Conservation (phyloP, 2,797 vertebrate species). For the Ctenosaura bakeri region DNA sequence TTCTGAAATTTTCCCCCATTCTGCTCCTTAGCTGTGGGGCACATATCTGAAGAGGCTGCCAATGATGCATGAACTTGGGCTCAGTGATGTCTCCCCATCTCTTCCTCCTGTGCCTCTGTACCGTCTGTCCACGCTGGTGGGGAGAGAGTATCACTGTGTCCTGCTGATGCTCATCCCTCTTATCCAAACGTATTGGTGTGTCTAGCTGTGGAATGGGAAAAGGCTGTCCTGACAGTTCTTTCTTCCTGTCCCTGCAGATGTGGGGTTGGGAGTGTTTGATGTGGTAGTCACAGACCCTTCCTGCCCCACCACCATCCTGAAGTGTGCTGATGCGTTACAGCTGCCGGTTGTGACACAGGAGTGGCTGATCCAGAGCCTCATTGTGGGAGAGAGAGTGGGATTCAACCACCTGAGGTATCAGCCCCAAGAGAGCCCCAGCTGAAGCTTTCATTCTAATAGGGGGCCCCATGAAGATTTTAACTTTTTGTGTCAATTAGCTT, state of each 20-base stretch:
- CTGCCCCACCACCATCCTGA: constrained; percentile 88
- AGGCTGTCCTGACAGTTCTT: neutral
- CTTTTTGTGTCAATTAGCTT: constrained; percentile 79
- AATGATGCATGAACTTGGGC: too few relatives aligned
- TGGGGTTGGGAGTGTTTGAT: constrained; percentile 88
- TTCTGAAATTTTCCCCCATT: neutral
- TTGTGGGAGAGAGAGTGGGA: constrained; percentile 88
- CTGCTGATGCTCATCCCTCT: too few relatives aligned
- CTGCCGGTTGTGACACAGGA: constrained; percentile 92
- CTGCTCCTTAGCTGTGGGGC: too few relatives aligned
- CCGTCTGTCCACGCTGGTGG: too few relatives aligned
- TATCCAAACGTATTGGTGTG: too few relatives aligned
- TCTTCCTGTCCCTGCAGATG: constrained; percentile 80
- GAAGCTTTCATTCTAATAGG: constrained; percentile 74
- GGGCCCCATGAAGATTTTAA: constrained; percentile 82
- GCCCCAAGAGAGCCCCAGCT: constrained; percentile 83
- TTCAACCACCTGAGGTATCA: constrained; percentile 89
- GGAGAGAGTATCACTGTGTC: too few relatives aligned
- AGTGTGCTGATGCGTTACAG: constrained; percentile 83
- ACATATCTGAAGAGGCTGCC: too few relatives aligned
- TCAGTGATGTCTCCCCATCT: too few relatives aligned
- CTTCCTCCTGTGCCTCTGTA: too few relatives aligned
- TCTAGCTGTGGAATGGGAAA: too few relatives aligned
- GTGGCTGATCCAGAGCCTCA: constrained; percentile 96
- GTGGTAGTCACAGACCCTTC: constrained; percentile 88